These are phyloP conservation scores for Nymphalis c-album DNA, from an alignment of 2,888 invertebrate species.

Conservation along the genomic window DNA sequence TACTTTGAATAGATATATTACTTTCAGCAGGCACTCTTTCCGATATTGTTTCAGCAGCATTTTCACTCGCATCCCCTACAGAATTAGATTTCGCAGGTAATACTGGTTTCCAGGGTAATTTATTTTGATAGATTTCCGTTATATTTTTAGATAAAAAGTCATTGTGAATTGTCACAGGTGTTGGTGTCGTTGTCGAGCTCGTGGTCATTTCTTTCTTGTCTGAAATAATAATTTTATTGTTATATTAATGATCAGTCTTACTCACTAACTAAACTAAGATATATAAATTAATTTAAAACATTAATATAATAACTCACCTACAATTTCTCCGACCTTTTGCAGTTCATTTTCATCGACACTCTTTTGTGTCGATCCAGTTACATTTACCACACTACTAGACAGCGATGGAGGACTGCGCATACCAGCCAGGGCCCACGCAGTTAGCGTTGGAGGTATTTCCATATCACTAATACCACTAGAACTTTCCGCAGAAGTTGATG, in stretches of 20 bases:
- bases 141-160: slow-evolving; percentile 61
- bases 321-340: slow-evolving; percentile 68
- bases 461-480: slow-evolving; percentile 57
- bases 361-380: slow-evolving; percentile 53
- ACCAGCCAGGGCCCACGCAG: slow-evolving; percentile 79
- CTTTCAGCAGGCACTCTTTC: slow-evolving; percentile 66
- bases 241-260: too few relatives aligned
- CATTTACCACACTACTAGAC: slow-evolving; percentile 50
- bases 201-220: slow-evolving; percentile 59
- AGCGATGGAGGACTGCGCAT: slow-evolving; percentile 66
- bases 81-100: slow-evolving; percentile 45
- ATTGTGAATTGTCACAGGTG: slow-evolving; percentile 53
- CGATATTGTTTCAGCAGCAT: slow-evolving; percentile 54
- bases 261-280: background rate
- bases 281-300: background rate
- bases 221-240: slow-evolving; percentile 48
- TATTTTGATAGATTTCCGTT: slow-evolving; percentile 60
- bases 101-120: slow-evolving; percentile 58
- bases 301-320: slow-evolving; percentile 54
- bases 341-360: slow-evolving; percentile 69
- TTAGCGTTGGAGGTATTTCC: slow-evolving; percentile 75
- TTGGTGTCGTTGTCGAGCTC: slow-evolving; percentile 48
- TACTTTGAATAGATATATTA: slow-evolving; percentile 61
- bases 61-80: slow-evolving; percentile 44
- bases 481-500: slow-evolving; percentile 56